Conservation (phyloP, 35 echinoderm and acorn worm species). For the Amphiura filiformis region DNA sequence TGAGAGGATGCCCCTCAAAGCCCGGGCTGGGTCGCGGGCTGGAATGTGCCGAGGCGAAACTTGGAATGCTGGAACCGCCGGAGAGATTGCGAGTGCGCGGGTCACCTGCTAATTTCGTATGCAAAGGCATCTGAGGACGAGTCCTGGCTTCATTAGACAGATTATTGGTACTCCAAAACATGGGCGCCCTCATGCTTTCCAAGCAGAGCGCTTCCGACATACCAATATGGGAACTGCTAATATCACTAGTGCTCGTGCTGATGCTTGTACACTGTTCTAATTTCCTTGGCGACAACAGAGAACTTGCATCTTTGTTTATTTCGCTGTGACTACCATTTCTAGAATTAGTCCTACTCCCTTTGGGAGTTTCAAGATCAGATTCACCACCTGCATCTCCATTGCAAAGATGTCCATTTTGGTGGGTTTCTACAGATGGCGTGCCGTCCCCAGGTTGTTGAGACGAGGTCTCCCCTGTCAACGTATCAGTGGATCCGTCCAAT, state of each 20-base stretch:
- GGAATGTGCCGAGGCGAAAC: conserved; percentile 33
- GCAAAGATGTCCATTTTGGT: conserved; percentile 19
- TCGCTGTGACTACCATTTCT: neutral
- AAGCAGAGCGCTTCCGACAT: neutral
- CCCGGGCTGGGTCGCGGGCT: conserved; percentile 26
- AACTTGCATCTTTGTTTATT: neutral
- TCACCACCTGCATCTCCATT: conserved; percentile 35
- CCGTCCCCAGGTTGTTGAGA: neutral
- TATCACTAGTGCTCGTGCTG: conserved; percentile 89
- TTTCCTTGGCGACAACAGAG: conserved; percentile 1
- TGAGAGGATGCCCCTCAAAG: neutral
- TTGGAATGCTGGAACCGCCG: conserved; percentile 38
- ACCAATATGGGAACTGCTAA: conserved; percentile 69
- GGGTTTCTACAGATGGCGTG: neutral
- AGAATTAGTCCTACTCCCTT: conserved; percentile 18
- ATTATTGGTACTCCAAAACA: neutral
- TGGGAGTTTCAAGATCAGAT: conserved; percentile 10
- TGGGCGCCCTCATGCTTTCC: neutral
- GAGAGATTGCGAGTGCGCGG: neutral
- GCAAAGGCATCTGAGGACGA: neutral
- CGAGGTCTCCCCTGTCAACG: conserved; percentile 65
- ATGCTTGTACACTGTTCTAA: conserved; percentile 54
- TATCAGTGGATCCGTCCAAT: conserved; percentile 89
- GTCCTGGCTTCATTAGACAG: neutral
- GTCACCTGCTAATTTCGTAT: neutral